These are phyloP conservation scores for Laticauda colubrina DNA, from an alignment of 2,113 vertebrate genomes.

Conservation along the genomic window DNA sequence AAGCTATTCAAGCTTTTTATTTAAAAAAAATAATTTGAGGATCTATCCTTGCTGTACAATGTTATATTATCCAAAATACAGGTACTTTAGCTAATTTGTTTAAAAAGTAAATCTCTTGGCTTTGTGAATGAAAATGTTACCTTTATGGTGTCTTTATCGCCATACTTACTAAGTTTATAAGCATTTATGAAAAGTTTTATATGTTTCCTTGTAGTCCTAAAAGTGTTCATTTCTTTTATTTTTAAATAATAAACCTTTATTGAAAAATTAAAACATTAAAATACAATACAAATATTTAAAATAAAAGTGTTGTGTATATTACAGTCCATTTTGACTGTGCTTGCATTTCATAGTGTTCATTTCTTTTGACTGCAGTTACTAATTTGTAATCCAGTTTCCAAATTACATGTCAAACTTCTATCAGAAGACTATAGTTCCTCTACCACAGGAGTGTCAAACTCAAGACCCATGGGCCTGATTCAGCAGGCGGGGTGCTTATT, in stretches of 20 bases:
- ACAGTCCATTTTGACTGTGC: too few species aligned
- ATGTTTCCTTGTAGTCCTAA: background rate
- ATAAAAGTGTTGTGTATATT: too few species aligned
- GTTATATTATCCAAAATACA: background rate
- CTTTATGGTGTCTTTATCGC: background rate
- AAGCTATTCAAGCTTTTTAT: background rate
- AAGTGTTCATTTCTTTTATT: background rate
- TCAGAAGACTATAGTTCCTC: background rate
- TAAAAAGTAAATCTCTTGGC: background rate
- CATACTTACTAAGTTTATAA: slow-evolving; percentile 14
- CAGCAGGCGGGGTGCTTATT: too few species aligned
- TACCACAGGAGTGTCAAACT: background rate
- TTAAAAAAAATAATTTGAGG: background rate
- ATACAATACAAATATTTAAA: too few species aligned
- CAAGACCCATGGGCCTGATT: too few species aligned
- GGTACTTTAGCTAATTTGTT: background rate
- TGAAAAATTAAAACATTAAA: too few species aligned
- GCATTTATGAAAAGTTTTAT: slow-evolving; percentile 12
- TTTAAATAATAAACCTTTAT: too few species aligned
- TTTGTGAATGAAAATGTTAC: background rate
- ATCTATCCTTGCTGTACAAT: background rate
- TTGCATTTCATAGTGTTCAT: too few species aligned
- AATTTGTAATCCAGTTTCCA: background rate
- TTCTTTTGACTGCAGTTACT: background rate
- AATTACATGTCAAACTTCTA: background rate